phyloP scores from a whole-genome alignment of 2,888 invertebrate genomes.

The Ceraclea dissimilis region DNA sequence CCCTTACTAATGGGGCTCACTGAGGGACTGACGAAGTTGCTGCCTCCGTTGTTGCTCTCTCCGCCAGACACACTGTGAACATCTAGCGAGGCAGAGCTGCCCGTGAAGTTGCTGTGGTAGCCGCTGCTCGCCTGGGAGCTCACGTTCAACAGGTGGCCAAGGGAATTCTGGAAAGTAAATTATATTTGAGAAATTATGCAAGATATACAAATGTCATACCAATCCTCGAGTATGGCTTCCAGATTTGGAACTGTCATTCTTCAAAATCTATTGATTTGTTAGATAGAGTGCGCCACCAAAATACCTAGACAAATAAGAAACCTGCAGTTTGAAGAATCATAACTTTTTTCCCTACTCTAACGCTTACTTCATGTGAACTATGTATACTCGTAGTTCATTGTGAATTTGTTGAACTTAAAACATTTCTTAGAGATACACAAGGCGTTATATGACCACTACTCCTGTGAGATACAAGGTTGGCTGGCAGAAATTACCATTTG shows the following conservation, averaged over 20 bases:
- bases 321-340: no score
- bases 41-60: constrained; percentile 33
- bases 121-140: constrained; percentile 45
- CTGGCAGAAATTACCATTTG: no score
- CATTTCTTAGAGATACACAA: no score
- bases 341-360: no score
- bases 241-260: background rate
- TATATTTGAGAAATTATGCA: background rate
- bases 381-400: no score
- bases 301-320: no score
- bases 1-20: constrained; percentile 46
- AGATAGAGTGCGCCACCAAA: no score
- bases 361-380: no score
- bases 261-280: no score
- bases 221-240: constrained; percentile 7
- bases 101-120: constrained; percentile 50
- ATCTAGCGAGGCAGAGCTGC: constrained; percentile 46
- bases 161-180: constrained; percentile 32
- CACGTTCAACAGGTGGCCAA: constrained; percentile 39
- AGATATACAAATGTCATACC: background rate
- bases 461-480: no score
- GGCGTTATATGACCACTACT: no score
- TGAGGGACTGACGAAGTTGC: constrained; percentile 43
- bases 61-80: constrained; percentile 46
- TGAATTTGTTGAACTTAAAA: no score